Evolutionary conservation across 2,888 invertebrate genomes (phyloP).

Genomic region (Myopa tessellatipennis): DNA sequence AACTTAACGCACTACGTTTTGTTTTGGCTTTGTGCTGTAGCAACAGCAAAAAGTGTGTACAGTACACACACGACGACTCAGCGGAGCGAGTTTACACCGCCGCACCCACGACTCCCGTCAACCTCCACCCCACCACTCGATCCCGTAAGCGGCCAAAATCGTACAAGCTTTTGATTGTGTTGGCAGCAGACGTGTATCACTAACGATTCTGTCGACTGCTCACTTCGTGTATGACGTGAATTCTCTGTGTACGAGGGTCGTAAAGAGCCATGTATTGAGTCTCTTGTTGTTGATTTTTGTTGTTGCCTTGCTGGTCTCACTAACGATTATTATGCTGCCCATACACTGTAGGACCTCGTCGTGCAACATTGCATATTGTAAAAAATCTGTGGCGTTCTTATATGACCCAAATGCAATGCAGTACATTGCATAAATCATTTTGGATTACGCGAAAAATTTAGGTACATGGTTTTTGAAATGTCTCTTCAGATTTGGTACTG

Average conservation of each 20-base stretch:
- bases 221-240: neutral
- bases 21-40: neutral
- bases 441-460: too few relatives aligned
- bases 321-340: too few relatives aligned
- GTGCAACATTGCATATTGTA: too few relatives aligned
- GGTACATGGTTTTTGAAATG: too few relatives aligned
- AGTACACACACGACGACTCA: conserved; percentile 17
- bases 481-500: too few relatives aligned
- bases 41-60: conserved; percentile 27
- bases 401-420: too few relatives aligned
- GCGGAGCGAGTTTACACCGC: conserved; percentile 21
- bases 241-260: neutral
- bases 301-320: too few relatives aligned
- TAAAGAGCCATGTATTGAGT: too few relatives aligned
- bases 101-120: conserved; percentile 25
- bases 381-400: too few relatives aligned
- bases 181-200: conserved; percentile 12
- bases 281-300: neutral
- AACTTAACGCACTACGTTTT: neutral
- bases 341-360: too few relatives aligned
- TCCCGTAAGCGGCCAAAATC: neutral
- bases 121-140: conserved; percentile 15
- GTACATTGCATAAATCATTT: too few relatives aligned
- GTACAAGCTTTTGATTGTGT: conserved; percentile 14
- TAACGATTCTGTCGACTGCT: conserved; percentile 9